Base-by-base conservation (phyloP, 2,888 invertebrate genomes). In the Heliothis peltigera region DNA sequence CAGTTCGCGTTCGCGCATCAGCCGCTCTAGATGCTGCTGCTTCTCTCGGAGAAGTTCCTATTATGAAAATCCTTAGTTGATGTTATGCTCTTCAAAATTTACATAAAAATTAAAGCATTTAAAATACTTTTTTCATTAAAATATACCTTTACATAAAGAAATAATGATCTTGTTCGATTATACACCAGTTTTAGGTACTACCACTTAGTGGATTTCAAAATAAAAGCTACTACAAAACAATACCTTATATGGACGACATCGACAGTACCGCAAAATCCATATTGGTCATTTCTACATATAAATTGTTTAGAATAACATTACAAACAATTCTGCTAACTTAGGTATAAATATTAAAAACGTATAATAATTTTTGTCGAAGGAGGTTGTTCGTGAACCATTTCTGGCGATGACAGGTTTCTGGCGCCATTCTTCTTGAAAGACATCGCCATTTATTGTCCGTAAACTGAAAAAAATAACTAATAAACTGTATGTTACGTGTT, bases 1-100 rank as follows among this genome's bases (percentile, higher is more conserved):
- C 81, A 99, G 88, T 85, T 99, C 99, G 56, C 98, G 95, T 89
- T 99, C 99, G 70, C 97, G 97, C 90, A 99, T 96, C 80, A 99
- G 95, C 84, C 98, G 97, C 87, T 99, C 98, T 85, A 99, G 97
- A 87, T 99, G 99, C 77, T 97, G 97, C 86, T 99, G 98, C 89
- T 99, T 99, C 92, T 99, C 99, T 87, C 98, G 97, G 65, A 99
- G 94, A 35, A 98, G 95, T 90, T 98, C 98, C 98, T 99, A 79
- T 68, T 78, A 49, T 19, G 39, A 1, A 7, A 51, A 60, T 0
- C 19, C 8, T 2, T 18, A 0, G 8, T 64, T 28, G 54, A 35
- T 44, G 18, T 35, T 1, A 7, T 18, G n/a, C 0, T 6, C 8
- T 1, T 28, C 6, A 0, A 18, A 28, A 15, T 10, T n/a, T 17